phyloP scores from a whole-genome alignment of 1,140 invertebrate genomes.

The Hycleus phaleratus region DNA sequence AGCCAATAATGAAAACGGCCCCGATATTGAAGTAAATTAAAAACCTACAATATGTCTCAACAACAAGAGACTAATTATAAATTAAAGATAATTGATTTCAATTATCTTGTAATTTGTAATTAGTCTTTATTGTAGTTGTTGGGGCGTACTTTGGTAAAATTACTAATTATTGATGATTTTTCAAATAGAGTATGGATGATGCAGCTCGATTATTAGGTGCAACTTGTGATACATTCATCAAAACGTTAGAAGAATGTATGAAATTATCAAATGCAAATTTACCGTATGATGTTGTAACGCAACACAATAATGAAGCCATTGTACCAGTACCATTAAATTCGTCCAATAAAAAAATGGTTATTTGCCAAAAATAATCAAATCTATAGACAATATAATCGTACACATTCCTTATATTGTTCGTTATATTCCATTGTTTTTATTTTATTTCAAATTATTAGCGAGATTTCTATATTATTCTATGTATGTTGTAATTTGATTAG shows the following conservation, averaged over 20 bases:
- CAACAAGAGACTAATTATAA: too few relatives aligned
- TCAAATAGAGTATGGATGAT: conserved; percentile 63
- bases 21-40: conserved; percentile 52
- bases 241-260: conserved; percentile 74
- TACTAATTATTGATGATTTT: conserved; percentile 19
- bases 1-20: conserved; percentile 48
- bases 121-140: too few relatives aligned
- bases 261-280: conserved; percentile 51
- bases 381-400: background rate
- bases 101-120: too few relatives aligned
- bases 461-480: too few relatives aligned
- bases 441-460: too few relatives aligned
- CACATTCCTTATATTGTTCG: background rate
- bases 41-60: too few relatives aligned
- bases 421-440: too few relatives aligned
- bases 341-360: conserved; percentile 28
- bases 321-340: conserved; percentile 32
- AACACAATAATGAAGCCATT: conserved; percentile 33
- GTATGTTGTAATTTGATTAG: too few relatives aligned
- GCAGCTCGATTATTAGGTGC: conserved; percentile 64
- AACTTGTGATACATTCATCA: conserved; percentile 78
- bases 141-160: background rate
- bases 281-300: conserved; percentile 40
- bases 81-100: too few relatives aligned
- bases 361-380: background rate